phyloP scores from a whole-genome alignment of 2,113 vertebrate species.

The Notechis scutatus region DNA sequence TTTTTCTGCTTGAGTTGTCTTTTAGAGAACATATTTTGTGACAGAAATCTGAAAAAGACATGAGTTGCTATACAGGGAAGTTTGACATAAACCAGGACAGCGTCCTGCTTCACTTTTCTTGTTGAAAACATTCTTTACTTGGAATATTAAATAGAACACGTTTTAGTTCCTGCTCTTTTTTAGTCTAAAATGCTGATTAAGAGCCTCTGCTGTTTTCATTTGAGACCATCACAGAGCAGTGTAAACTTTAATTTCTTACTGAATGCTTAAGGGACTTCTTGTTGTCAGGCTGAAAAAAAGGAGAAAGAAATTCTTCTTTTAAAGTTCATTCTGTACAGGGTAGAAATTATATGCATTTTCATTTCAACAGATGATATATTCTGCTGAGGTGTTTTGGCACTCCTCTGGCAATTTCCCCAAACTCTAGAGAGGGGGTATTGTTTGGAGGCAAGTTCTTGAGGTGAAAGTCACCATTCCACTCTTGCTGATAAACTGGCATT shows the following conservation, averaged over 20 bases:
- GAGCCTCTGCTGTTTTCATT: not conserved
- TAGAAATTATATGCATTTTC: not conserved
- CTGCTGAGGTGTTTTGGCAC: not conserved
- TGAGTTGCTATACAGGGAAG: not conserved
- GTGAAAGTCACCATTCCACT: not conserved
- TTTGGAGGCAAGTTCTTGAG: not conserved
- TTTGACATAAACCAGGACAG: not conserved
- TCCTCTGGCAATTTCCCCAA: not conserved
- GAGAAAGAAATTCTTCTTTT: not conserved
- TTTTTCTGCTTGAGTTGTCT: not conserved
- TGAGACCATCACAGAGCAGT: not conserved
- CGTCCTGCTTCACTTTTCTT: not conserved
- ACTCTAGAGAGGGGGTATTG: not conserved
- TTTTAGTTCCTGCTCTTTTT: not conserved
- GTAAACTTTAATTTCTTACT: not conserved
- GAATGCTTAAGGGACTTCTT: not conserved
- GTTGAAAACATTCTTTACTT: not conserved
- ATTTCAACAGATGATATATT: not conserved
- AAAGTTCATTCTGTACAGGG: not conserved
- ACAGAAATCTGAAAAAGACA: not conserved
- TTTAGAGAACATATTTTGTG: not conserved
- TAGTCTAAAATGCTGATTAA: not conserved
- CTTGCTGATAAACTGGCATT: constrained; percentile 18
- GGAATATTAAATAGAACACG: not conserved
- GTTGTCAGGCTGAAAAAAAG: not conserved